phyloP scores from a whole-genome alignment of 2,113 vertebrate species.

The Salvator merianae region DNA sequence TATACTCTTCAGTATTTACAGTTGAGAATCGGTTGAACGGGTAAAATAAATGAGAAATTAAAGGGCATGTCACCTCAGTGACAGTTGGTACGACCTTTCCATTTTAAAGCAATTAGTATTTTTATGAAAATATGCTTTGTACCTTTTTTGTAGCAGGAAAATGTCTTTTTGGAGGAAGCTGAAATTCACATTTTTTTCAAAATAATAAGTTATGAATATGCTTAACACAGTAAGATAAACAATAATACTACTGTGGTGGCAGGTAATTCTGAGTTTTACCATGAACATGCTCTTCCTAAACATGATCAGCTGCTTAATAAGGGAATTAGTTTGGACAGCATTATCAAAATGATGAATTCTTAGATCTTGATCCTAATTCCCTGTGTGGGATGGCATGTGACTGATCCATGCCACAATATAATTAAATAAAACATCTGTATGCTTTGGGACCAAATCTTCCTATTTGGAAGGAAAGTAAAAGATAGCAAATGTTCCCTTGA shows the following conservation, averaged over 20 bases:
- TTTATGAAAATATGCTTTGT: neutral
- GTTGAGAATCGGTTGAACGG: neutral
- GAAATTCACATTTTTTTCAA: neutral
- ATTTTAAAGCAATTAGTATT: neutral
- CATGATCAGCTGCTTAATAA: neutral
- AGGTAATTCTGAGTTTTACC: neutral
- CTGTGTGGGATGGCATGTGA: conserved; percentile 64
- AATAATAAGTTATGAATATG: neutral
- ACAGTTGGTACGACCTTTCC: neutral
- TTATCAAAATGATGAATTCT: conserved; percentile 26
- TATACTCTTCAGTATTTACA: neutral
- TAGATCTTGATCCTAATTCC: conserved; percentile 65
- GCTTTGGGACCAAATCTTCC: neutral
- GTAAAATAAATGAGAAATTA: neutral
- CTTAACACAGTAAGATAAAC: neutral
- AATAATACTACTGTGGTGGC: neutral
- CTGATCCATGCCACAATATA: conserved; percentile 41
- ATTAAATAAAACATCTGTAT: neutral
- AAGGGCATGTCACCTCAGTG: neutral
- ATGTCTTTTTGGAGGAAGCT: neutral
- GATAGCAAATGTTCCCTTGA: neutral
- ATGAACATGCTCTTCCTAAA: neutral
- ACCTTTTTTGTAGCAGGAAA: too few species aligned
- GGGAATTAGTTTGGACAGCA: neutral
- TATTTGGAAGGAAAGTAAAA: neutral